Evolutionary conservation across 2,797 vertebrate genomes (phyloP).

Genomic region (Aythya fuligula): DNA sequence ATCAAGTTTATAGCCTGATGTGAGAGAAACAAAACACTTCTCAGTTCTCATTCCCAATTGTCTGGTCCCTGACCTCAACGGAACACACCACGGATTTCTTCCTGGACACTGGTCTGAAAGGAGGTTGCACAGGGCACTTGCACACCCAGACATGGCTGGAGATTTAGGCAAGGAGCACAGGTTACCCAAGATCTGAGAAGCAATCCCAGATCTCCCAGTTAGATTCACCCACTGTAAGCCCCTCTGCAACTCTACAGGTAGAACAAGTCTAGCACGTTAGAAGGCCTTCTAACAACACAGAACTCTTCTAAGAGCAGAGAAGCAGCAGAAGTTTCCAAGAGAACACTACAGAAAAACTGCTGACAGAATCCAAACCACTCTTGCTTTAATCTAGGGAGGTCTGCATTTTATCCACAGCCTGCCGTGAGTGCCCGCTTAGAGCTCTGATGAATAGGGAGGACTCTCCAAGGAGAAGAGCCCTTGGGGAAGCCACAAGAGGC

Average conservation of each 20-base stretch:
- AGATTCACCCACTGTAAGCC: not conserved
- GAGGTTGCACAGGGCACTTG: not conserved
- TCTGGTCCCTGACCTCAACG: fast-evolving
- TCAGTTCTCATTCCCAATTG: not conserved
- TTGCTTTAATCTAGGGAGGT: slow-evolving; percentile 1
- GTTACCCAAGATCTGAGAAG: not conserved
- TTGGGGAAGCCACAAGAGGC: not conserved
- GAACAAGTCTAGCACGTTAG: not conserved
- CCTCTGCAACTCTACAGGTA: not conserved
- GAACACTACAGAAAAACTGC: not conserved
- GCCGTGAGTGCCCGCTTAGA: not conserved
- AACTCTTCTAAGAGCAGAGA: not conserved
- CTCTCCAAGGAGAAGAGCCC: not conserved
- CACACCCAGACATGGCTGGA: not conserved
- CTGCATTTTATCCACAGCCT: not conserved
- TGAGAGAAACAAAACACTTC: not conserved
- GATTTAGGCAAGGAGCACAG: not conserved
- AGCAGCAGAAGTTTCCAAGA: not conserved
- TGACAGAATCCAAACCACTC: not conserved
- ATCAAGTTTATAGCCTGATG: slow-evolving; percentile 80
- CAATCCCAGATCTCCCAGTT: not conserved
- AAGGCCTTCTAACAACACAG: not conserved
- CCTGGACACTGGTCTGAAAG: not conserved
- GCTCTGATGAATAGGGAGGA: not conserved
- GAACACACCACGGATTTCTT: not conserved